Evolutionary conservation across 2,797 vertebrate genomes (phyloP), one percentile per base, ranked within the genome.

Genomic region (Parotocinclus haroldoi): DNA sequence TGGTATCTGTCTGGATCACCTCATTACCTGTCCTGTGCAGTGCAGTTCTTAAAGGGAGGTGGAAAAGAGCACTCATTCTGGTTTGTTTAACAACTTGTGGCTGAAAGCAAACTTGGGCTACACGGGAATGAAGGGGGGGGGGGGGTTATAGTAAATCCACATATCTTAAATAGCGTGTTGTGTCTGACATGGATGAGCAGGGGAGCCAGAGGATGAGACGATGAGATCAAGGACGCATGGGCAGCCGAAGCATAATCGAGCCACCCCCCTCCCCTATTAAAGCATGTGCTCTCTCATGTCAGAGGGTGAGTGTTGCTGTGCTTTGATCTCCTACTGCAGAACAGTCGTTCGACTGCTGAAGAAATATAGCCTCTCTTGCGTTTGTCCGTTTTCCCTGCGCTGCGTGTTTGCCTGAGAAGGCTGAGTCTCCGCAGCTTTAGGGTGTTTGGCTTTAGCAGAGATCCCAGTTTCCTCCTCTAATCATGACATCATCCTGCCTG

Each of bases 401-500:
- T 73, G 79, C 84, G 81, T 81, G 81, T 45, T 62, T 17, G 68
- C 58, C 48, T 61, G 68, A 49, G 38, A 62, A 50, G 46, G 48
- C 42, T 60, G 16, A 56, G 77, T 76, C 80, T 75, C 52, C 80
- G 80, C 46, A 50, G 86, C 89, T 83, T 82, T 79, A 78, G 90
- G 88, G 81, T 91, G 85, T 90, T 91, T 90, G 87, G 85, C 79
- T 88, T 68, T 82, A 90, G 89, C 87, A 91, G 84, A 83, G 85
- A 86, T 89, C 86, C 88, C 86, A 90, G 87, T 88, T 90, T 91
- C 89, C 90, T 89, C 83, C 84, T 88, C 86, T 91, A 92, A 92
- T 92, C 91, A 92, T 92, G 91, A 92, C 91, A 91, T 92, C 90
- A 91, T 90, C 84, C 79, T 77, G 86, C 81, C 86, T 89, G 83